Conservation (phyloP, 1,140 invertebrate species). For the Panagrolaimus sp. region DNA sequence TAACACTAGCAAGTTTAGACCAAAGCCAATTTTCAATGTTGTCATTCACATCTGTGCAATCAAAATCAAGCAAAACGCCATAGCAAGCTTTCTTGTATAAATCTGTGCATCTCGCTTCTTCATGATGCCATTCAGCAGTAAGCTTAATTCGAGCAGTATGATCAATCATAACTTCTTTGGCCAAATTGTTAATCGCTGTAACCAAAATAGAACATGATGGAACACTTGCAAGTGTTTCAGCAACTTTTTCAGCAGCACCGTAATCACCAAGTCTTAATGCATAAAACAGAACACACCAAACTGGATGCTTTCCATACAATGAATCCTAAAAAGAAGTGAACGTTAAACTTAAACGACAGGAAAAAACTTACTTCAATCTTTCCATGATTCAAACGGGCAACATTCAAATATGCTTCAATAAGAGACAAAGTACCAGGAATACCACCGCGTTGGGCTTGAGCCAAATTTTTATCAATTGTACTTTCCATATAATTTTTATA, state of each 20-base stretch:
- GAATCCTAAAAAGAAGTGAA: constrained; percentile 33
- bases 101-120: constrained; percentile 30
- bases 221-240: constrained; percentile 30
- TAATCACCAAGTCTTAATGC: constrained; percentile 42
- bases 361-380: background rate
- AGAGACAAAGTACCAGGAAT: constrained; percentile 40
- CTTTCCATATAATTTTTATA: constrained; percentile 43
- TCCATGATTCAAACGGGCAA: background rate
- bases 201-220: constrained; percentile 37
- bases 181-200: constrained; percentile 19
- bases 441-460: constrained; percentile 39
- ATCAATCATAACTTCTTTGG: constrained; percentile 32
- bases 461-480: constrained; percentile 39
- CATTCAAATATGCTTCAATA: constrained; percentile 47
- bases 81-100: constrained; percentile 48
- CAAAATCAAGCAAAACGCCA: constrained; percentile 45
- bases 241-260: constrained; percentile 20
- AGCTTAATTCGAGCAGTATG: constrained; percentile 47
- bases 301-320: constrained; percentile 34
- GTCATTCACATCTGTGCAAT: constrained; percentile 44
- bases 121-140: constrained; percentile 50
- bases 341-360: background rate
- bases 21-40: constrained; percentile 57
- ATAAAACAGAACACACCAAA: constrained; percentile 40
- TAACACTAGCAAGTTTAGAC: constrained; percentile 42